Base-by-base conservation (phyloP, 1,140 invertebrate species). In the Colletes gigas region DNA sequence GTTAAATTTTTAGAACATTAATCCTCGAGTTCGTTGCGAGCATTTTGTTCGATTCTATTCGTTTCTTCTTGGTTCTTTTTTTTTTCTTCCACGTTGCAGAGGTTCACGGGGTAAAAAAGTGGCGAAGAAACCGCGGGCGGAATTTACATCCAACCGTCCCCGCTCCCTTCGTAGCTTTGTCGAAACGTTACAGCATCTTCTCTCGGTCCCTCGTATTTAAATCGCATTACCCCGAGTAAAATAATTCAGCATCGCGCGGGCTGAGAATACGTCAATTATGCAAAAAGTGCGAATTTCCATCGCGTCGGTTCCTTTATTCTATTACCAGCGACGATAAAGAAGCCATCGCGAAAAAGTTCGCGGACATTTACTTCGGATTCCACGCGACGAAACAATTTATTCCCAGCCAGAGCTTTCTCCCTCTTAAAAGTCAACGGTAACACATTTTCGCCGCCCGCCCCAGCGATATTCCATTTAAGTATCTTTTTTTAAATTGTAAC, bases 271-370 rank as follows among this genome's bases (percentile, higher is more conserved):
- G 77, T 73, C 77, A 79, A 79, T 79, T 79, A 73, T 79, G 69
- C 77, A 73, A 79, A 79, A 79, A 73, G 69, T 57, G 77, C 55
- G 69, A 79, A 79, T 63, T 65, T 65, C 77, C 77, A 79, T 73
- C 52, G 77, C 76, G 69, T 71, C 57, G 67, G 77, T 52, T 65
- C 44, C 59, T 79, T 73, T 73, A 79, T 79, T 79, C 60, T 79
- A 79, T 79, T 79, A 79, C 77, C 30, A 17, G 4, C 44, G 10
- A 17, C 39, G 52, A 79, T 63, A 78, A 78, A 72, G 59, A 73
- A 65, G 50, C 44, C 10, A 12, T 7, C 50, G 67, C 14, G 47
- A 8, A 57, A 79, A 73, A 54, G 54, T 52, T 15, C 50, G 1
- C 21, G 57, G 54, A 60, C 62, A 65, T 65, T 79, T 63, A 72